phyloP scores from a whole-genome alignment of 2,113 vertebrate species.

The Rynchops niger region DNA sequence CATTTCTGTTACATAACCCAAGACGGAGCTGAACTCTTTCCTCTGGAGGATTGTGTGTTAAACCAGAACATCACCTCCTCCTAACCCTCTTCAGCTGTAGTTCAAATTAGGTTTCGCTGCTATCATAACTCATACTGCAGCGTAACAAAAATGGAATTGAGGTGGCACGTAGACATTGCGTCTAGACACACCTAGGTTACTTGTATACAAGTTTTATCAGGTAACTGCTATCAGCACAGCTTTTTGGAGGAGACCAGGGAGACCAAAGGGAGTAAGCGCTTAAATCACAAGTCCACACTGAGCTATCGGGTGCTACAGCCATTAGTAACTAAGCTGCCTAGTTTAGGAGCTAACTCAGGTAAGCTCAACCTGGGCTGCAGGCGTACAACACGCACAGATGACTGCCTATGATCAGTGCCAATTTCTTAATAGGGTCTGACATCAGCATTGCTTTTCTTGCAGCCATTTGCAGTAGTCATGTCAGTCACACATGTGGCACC shows the following conservation, averaged over 20 bases:
- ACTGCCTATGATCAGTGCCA: rapidly evolving
- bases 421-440: not conserved
- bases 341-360: not conserved
- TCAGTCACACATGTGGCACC: not conserved
- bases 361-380: not conserved
- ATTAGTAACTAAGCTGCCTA: not conserved
- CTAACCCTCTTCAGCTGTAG: constrained; percentile 24
- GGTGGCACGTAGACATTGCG: not conserved
- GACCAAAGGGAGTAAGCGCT: not conserved
- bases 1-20: constrained; percentile 56
- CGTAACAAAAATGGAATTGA: not conserved
- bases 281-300: not conserved
- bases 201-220: not conserved
- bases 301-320: not conserved
- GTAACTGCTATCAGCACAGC: not conserved
- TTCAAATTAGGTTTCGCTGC: constrained; percentile 34
- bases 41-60: constrained; percentile 32
- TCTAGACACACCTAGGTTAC: not conserved
- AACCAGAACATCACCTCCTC: constrained; percentile 28
- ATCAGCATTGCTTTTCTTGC: not conserved
- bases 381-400: rapidly evolving
- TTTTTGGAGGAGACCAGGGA: not conserved
- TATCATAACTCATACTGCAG: not conserved
- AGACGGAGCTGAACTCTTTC: constrained; percentile 43
- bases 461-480: not conserved